A percentile compares a stretch with the other conserved stretches of the same genome.
phyloP scores from a whole-genome alignment of 2,113 vertebrate species.

The Hippocampus abdominalis region DNA sequence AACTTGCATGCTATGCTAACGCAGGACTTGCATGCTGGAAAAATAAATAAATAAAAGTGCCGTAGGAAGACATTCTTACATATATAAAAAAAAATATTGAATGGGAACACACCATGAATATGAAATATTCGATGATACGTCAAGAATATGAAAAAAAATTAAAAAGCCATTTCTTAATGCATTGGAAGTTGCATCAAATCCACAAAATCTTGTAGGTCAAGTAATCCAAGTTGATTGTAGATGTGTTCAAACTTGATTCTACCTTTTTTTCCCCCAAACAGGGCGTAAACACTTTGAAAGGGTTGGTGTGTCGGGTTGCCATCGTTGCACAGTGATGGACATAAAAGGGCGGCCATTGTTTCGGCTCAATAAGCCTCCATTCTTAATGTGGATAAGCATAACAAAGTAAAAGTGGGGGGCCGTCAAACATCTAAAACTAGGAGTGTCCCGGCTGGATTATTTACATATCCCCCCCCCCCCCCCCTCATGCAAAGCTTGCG shows the following conservation, averaged over 20 bases:
- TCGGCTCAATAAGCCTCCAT: constrained; percentile 63
- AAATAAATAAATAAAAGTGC: no score
- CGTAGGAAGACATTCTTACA: no score
- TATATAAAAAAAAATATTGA: no score
- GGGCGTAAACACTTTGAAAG: constrained; percentile 55
- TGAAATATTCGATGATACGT: no score
- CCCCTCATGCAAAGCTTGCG: constrained; percentile 33
- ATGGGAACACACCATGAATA: no score
- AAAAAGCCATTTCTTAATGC: neutral
- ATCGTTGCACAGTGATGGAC: constrained; percentile 84
- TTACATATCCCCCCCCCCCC: constrained; percentile 67
- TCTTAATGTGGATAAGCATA: constrained; percentile 71
- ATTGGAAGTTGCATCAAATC: neutral
- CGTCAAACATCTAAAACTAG: constrained; percentile 65
- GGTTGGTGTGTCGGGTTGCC: constrained; percentile 76
- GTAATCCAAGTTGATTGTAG: no score
- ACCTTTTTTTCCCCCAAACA: no score
- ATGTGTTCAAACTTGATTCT: no score
- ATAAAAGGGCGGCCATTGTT: constrained; percentile 71
- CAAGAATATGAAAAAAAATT: no score
- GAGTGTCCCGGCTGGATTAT: constrained; percentile 67
- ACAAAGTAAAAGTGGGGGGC: constrained; percentile 76
- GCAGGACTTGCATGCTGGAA: no score
- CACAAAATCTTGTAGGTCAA: neutral
- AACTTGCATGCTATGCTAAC: no score